Evolutionary conservation across 2,797 vertebrate species (phyloP).

Genomic region (Bovichtus variegatus): DNA sequence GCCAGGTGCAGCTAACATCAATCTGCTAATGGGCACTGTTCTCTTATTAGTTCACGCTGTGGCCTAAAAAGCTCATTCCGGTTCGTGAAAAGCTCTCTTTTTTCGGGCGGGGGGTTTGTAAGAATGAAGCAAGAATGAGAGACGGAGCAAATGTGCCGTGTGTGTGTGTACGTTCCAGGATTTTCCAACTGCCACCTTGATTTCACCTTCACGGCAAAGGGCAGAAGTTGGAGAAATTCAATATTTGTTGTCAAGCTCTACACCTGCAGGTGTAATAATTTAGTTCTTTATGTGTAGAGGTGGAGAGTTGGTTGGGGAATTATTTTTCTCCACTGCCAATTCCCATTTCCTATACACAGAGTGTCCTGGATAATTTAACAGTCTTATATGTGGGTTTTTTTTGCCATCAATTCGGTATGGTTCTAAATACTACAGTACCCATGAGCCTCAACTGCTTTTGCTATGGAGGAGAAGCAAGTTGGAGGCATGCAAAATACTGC

Average conservation of each 20-base stretch:
- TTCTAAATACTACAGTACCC: not conserved
- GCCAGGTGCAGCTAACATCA: conserved; percentile 53
- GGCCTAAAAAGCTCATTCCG: conserved; percentile 23
- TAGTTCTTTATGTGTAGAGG: conserved; percentile 11
- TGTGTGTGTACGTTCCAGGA: not conserved
- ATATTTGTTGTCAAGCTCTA: conserved; percentile 11
- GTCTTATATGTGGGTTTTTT: not conserved
- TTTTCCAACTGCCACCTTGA: conserved; percentile 19
- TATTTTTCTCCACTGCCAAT: not conserved
- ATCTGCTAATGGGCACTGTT: conserved; percentile 47
- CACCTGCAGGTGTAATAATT: conserved; percentile 28
- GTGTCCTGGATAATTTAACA: conserved; percentile 4
- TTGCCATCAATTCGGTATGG: not conserved
- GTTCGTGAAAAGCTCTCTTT: conserved; percentile 17
- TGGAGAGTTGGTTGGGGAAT: not conserved
- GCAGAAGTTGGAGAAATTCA: conserved; percentile 14
- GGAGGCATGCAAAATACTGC: not conserved
- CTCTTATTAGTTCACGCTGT: conserved; percentile 31
- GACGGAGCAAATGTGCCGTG: not conserved
- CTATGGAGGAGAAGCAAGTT: not conserved
- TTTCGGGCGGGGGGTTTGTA: conserved; percentile 26
- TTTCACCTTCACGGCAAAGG: conserved; percentile 32
- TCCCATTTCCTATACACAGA: not conserved
- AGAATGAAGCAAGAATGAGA: conserved; percentile 1
- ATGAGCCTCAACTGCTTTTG: conserved; percentile 6